Evolutionary conservation across 2,797 vertebrate species (phyloP).

Genomic region (Numenius phaeopus): DNA sequence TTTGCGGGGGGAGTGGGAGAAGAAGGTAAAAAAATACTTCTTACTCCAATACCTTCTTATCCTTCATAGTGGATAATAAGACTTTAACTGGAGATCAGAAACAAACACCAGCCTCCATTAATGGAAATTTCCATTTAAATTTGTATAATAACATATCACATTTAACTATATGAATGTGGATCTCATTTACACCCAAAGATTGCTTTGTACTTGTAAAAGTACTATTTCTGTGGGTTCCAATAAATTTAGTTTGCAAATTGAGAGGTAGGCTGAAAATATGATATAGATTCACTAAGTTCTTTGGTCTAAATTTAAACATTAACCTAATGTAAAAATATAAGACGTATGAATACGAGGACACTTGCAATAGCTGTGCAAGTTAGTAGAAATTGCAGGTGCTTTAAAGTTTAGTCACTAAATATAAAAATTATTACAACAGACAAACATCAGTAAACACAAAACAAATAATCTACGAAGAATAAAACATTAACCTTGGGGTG

Average conservation of each 20-base stretch:
- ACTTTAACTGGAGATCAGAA: neutral
- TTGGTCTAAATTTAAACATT: neutral
- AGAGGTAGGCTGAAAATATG: neutral
- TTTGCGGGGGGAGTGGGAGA: rapidly evolving
- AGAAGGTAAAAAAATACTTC: neutral
- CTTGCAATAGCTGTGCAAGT: neutral
- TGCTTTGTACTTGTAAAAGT: neutral
- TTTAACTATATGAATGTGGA: neutral
- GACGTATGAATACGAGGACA: neutral
- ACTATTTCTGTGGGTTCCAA: neutral
- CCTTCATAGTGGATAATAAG: neutral
- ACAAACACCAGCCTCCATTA: neutral
- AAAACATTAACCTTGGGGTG: neutral
- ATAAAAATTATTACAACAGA: neutral
- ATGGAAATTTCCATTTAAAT: neutral
- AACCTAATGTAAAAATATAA: neutral
- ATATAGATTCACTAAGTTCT: neutral
- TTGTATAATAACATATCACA: neutral
- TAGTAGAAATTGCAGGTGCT: neutral
- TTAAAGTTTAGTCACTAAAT: neutral
- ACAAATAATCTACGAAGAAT: neutral
- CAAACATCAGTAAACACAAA: neutral
- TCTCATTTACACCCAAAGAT: neutral
- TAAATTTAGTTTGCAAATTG: neutral
- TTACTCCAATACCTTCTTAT: neutral